Evolutionary conservation across 2,888 invertebrate species (phyloP).

Genomic region (Malachius bipustulatus): DNA sequence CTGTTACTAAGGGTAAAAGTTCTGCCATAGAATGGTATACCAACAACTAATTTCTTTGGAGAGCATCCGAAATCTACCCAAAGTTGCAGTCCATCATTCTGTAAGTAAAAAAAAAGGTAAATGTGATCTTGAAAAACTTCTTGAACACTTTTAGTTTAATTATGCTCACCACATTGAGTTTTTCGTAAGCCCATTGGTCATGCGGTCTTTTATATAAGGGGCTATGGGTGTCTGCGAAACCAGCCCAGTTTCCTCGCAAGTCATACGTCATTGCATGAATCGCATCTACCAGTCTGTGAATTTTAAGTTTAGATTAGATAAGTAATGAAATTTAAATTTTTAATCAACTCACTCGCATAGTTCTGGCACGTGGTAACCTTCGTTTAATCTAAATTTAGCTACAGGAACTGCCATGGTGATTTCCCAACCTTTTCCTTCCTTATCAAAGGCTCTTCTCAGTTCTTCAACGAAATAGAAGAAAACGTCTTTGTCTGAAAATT

Average conservation of each 20-base stretch:
- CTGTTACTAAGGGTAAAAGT: slow-evolving; percentile 71
- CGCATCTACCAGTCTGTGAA: slow-evolving; percentile 57
- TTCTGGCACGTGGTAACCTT: slow-evolving; percentile 84
- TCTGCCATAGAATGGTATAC: slow-evolving; percentile 81
- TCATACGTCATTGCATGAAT: slow-evolving; percentile 82
- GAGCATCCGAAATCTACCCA: slow-evolving; percentile 88
- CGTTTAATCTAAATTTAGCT: slow-evolving; percentile 74
- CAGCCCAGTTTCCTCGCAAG: slow-evolving; percentile 80
- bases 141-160: too few relatives aligned
- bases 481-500: slow-evolving; percentile 69
- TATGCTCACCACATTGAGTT: slow-evolving; percentile 70
- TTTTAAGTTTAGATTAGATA: too few relatives aligned
- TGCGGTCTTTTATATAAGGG: slow-evolving; percentile 75
- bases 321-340: too few relatives aligned
- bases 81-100: slow-evolving; percentile 77
- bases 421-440: slow-evolving; percentile 67
- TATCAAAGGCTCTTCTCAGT: slow-evolving; percentile 63
- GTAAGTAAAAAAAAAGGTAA: slow-evolving; percentile 20
- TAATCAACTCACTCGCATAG: slow-evolving; percentile 65
- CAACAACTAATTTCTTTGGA: slow-evolving; percentile 75
- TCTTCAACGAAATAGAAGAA: slow-evolving; percentile 77
- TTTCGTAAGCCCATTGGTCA: slow-evolving; percentile 82
- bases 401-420: slow-evolving; percentile 83
- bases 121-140: neutral
- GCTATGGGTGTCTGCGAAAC: slow-evolving; percentile 82